Evolutionary conservation across 2,888 invertebrate genomes (phyloP).

Genomic region (Crepidodera aurea): DNA sequence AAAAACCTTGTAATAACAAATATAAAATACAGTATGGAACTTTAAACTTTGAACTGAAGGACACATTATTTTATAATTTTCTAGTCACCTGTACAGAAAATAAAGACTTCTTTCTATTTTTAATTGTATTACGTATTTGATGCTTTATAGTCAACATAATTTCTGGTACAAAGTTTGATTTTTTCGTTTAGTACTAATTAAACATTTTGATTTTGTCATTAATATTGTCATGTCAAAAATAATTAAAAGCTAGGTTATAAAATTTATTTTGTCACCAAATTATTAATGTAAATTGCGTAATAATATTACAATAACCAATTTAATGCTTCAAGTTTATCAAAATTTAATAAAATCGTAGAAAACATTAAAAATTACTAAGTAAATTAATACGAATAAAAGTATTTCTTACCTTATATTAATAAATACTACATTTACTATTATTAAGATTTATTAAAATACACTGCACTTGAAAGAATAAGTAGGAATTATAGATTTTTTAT

Average conservation of each 20-base stretch:
- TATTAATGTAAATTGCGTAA: slow-evolving; percentile 27
- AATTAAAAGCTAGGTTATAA: slow-evolving; percentile 5
- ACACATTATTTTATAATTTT: slow-evolving; percentile 16
- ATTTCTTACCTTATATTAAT: slow-evolving; percentile 10
- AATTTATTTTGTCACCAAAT: background rate
- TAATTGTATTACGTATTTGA: background rate
- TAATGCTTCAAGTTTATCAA: background rate
- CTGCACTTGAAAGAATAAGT: slow-evolving; percentile 2
- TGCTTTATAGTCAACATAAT: background rate
- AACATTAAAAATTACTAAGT: background rate
- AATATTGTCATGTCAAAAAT: slow-evolving; percentile 6
- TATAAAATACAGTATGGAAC: background rate
- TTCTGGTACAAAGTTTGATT: background rate
- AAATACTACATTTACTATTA: slow-evolving; percentile 8
- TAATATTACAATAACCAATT: slow-evolving; percentile 11
- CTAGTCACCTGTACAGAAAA: slow-evolving; percentile 1
- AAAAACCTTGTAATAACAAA: slow-evolving; percentile 17
- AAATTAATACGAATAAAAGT: background rate
- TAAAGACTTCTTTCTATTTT: background rate
- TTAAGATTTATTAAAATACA: slow-evolving; percentile 9
- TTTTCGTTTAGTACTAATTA: background rate
- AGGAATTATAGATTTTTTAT: slow-evolving; percentile 30
- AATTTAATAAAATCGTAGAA: background rate
- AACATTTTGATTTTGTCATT: slow-evolving; percentile 7
- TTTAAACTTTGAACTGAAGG: slow-evolving; percentile 16